These are phyloP conservation scores for Thelaira solivaga DNA, from an alignment of 2,888 invertebrate species.

Conservation along the genomic window DNA sequence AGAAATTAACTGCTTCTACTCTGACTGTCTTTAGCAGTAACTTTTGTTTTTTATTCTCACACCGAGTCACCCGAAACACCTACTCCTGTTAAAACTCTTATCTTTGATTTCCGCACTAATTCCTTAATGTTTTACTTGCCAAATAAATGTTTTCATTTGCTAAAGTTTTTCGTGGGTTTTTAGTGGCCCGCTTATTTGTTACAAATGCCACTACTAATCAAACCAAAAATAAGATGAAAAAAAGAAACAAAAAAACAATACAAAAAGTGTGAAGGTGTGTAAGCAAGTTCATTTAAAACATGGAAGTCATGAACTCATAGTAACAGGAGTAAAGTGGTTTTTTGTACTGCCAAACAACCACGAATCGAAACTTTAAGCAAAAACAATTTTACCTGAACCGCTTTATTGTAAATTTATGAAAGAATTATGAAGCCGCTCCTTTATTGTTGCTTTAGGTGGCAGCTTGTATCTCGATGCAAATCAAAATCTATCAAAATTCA, in stretches of 20 bases:
- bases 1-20: not conserved
- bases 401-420: not conserved
- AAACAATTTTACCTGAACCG: not conserved
- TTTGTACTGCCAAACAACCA: no score
- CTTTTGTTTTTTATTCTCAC: not conserved
- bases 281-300: conserved; percentile 34
- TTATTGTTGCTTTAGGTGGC: conserved; percentile 16
- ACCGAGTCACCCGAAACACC: conserved; percentile 44
- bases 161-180: conserved; percentile 27
- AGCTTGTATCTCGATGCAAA: conserved; percentile 22
- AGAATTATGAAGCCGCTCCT: conserved; percentile 46
- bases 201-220: conserved; percentile 30
- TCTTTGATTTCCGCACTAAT: conserved; percentile 65
- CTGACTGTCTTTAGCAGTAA: not conserved
- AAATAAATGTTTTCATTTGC: conserved; percentile 63
- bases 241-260: not conserved
- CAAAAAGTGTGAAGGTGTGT: not conserved
- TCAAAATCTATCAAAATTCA: conserved; percentile 61
- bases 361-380: no score
- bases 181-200: no score
- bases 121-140: conserved; percentile 63
- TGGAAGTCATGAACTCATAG: not conserved
- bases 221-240: conserved; percentile 21
- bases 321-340: no score
- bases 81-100: conserved; percentile 59